A percentile compares a stretch with the other conserved stretches of the same genome.
Evolutionary conservation across 2,113 vertebrate genomes (phyloP).

Genomic region (Saguinus midas): DNA sequence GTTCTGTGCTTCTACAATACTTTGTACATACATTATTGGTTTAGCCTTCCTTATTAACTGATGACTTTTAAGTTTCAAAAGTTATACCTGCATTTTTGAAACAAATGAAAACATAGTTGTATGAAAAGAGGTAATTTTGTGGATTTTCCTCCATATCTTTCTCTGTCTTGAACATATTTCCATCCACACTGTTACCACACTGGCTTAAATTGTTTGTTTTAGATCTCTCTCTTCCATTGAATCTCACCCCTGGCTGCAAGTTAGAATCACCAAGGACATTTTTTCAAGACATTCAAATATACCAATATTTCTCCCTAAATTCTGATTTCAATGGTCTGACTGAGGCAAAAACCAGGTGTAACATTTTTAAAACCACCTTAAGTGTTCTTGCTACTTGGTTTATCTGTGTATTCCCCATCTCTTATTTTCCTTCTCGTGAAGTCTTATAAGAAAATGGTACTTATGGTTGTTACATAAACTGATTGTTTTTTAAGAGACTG

Average conservation of each 20-base stretch:
- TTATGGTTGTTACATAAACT: not conserved
- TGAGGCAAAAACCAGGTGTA: not conserved
- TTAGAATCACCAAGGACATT: not conserved
- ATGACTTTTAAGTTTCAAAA: not conserved
- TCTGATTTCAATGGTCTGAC: not conserved
- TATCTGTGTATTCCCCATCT: not conserved
- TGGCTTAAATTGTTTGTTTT: not conserved
- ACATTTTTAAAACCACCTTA: not conserved
- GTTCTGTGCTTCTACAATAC: not conserved
- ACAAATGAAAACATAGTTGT: not conserved
- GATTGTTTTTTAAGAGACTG: too few relatives aligned
- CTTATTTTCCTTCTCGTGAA: not conserved
- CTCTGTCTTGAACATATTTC: not conserved
- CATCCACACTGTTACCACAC: not conserved
- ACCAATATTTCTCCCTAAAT: not conserved
- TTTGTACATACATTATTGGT: not conserved
- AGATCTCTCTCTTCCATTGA: not conserved
- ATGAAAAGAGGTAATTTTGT: not conserved
- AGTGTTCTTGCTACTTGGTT: not conserved
- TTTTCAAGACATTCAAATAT: slow-evolving; percentile 14
- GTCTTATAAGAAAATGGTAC: not conserved
- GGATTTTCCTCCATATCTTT: not conserved
- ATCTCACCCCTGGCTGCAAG: not conserved
- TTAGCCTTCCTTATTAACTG: not conserved
- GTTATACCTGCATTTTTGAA: not conserved